Evolutionary conservation across 1,140 invertebrate species (phyloP), one percentile per base, ranked within the genome.

Genomic region (Bombus soroeensis): DNA sequence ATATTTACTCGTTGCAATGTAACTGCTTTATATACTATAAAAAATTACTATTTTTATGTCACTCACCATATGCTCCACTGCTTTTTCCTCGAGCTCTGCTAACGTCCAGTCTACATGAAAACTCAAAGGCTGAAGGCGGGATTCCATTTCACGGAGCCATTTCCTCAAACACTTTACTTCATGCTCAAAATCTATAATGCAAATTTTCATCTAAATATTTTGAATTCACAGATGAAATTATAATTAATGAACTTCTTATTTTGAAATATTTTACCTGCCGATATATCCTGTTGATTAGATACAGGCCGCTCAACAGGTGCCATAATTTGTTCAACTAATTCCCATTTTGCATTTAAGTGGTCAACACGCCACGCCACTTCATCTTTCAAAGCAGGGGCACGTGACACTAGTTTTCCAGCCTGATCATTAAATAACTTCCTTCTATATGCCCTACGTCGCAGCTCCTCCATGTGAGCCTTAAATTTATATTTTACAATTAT

Each of bases 281-380:
- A 94, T 87, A 95, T 94, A 88, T 95, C 94, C 88, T 95, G 93
- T 76, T 95, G 87, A 91, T 95, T 94, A 70, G 94, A 92, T 89
- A 93, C 87, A n/a, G 93, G 93, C 87, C 93, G 92, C 77, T 94
- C 94, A 79, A 94, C 91, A 28, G 95, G 95, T 73, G 95, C 94
- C 90, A 97, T 96, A 86, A 96, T 95, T 88, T 96, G 95, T 91
- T 97, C 96, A 28, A 97, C 95, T 83, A 96, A 96, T 91, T 97
- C 96, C 98, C 98, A 98, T 94, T 97, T 98, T 76, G 96, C 96
- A 91, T 97, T 98, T 73, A 98, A 95, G 91, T 97, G 96, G 91
- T 96, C 94, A 79, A 97, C 96, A 82, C 97, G 96, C 96, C 97
- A 97, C 79, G 96, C 96, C 76, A 98, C 97, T 96, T 98, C 97